Evolutionary conservation across 2,113 vertebrate species (phyloP), one percentile per base, ranked within the genome.

Genomic region (Carlito syrichta): DNA sequence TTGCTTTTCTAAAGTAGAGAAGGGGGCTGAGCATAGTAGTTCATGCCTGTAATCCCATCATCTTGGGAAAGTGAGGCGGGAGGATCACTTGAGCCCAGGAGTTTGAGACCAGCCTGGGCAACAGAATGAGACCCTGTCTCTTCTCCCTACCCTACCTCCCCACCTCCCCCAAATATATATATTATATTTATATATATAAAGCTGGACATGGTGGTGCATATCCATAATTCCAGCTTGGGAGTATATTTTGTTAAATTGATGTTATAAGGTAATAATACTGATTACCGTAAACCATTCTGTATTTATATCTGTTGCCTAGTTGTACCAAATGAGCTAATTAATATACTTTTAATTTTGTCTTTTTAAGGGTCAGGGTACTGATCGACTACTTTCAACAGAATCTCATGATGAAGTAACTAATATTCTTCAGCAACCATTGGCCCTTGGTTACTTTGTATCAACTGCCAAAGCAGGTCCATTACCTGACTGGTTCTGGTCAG

Each of bases 401-500:
- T 99, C 99, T 97, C 99, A 99, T 0, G 99, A 99, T 95, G 99
- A 99, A 99, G 99, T 99, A 94, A 99, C 99, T 63, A 99, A 99
- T 98, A 99, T 99, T 97, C 99, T 99, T 98, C 99, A 99, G 98
- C 99, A 99, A 98, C 99, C 99, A 8, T 98, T 99, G 99, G 99
- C 99, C 97, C 99, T 99, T 52, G 99, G 99, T 95, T 99, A 99
- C 98, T 99, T 99, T 94, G 99, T 99, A 98, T 99, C 99, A 97
- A 99, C 99, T 96, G 99, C 99, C 98, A 99, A 99, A 99, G 99
- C 99, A n/a, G 99, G 99, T 98, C 99, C 99, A 0, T 99, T 99
- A 98, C 99, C 99, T 52, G 99, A 99, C 98, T 99, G 99, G 99
- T 99, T 99, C 99, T 99, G 99, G 99, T 99, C 99, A 13, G 99